Evolutionary conservation across 2,113 vertebrate species (phyloP).

Genomic region (Progne subis): DNA sequence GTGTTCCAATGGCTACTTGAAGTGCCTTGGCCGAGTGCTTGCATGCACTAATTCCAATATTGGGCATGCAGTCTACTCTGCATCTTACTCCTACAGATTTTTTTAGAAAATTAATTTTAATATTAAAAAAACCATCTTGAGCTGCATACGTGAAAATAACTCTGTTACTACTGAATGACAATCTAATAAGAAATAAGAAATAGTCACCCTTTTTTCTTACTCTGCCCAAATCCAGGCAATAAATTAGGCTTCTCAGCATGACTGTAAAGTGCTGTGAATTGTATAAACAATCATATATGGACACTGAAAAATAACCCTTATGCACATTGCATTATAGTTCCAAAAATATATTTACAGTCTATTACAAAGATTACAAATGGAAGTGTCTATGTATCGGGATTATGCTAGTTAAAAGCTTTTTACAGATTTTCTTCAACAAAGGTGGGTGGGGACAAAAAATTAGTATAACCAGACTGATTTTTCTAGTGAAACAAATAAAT

Average conservation of each 20-base stretch:
- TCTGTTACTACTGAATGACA: constrained; percentile 68
- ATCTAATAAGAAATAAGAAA: constrained; percentile 73
- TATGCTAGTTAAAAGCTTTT: constrained; percentile 88
- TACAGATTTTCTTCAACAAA: constrained; percentile 84
- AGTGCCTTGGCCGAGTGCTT: background rate
- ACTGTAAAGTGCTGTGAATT: constrained; percentile 81
- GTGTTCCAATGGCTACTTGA: background rate
- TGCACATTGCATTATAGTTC: constrained; percentile 98
- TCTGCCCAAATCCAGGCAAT: constrained; percentile 74
- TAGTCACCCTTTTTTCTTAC: constrained; percentile 74
- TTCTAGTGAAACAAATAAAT: constrained; percentile 96
- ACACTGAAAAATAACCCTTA: constrained; percentile 86
- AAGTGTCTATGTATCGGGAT: constrained; percentile 92
- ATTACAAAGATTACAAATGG: constrained; percentile 99
- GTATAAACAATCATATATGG: constrained; percentile 81
- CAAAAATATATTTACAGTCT: constrained; percentile 99
- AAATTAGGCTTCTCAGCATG: constrained; percentile 76
- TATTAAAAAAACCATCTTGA: constrained; percentile 74
- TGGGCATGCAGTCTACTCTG: constrained; percentile 65
- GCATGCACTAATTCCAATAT: background rate
- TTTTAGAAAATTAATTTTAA: constrained; percentile 72
- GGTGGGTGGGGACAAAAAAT: constrained; percentile 75
- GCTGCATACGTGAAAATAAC: constrained; percentile 73
- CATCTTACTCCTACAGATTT: constrained; percentile 54
- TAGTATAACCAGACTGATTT: constrained; percentile 86